Conservation (phyloP, 2,113 vertebrate genomes). For the Okapia johnstoni region DNA sequence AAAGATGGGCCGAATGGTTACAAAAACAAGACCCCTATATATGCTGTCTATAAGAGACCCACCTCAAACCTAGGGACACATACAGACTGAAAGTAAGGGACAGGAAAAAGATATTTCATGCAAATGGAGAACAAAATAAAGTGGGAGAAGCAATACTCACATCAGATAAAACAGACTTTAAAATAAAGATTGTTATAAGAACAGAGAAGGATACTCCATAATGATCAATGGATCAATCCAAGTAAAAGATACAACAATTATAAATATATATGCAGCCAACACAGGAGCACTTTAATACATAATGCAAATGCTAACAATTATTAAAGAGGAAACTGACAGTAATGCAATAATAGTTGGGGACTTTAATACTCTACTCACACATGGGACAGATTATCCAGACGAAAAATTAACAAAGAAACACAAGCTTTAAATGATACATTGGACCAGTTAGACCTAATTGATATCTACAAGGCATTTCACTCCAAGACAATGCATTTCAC, state of each 20-base stretch:
- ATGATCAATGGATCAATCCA: neutral
- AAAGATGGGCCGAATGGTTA: neutral
- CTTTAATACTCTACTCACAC: neutral
- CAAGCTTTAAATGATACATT: neutral
- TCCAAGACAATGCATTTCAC: neutral
- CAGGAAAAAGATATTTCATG: neutral
- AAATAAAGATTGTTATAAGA: neutral
- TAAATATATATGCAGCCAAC: neutral
- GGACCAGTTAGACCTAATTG: neutral
- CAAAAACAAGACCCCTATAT: neutral
- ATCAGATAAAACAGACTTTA: neutral
- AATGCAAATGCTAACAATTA: neutral
- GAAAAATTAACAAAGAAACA: neutral
- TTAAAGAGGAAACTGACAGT: neutral
- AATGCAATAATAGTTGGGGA: neutral
- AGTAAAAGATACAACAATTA: neutral
- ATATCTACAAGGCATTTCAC: neutral
- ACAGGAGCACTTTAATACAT: neutral
- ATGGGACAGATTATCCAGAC: neutral
- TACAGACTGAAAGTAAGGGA: neutral
- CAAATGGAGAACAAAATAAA: neutral
- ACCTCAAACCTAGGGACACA: neutral
- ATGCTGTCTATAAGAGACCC: neutral
- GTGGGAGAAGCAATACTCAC: neutral
- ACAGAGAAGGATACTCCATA: neutral